These are phyloP conservation scores for Drosophila navojoa DNA, from an alignment of 1,140 invertebrate species.

Conservation along the genomic window DNA sequence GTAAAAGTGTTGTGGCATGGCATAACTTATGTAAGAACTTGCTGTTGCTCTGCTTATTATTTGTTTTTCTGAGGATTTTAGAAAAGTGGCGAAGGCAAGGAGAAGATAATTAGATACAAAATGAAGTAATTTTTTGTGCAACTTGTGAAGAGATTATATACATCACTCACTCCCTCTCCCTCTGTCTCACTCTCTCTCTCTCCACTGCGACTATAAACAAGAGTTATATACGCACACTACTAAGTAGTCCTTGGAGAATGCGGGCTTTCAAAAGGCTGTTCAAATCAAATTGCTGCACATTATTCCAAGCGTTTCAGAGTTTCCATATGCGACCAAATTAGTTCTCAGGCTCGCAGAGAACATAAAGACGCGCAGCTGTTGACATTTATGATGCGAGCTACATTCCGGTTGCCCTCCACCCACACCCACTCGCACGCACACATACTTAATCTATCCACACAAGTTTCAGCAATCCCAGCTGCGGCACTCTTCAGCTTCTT, in stretches of 20 bases:
- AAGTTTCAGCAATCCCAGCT: not conserved
- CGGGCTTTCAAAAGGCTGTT: slow-evolving; percentile 8
- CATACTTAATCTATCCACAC: not conserved
- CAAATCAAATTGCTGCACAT: slow-evolving; percentile 29
- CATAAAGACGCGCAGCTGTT: slow-evolving; percentile 40
- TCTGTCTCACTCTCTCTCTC: not conserved
- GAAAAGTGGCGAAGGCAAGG: no score
- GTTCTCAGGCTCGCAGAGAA: slow-evolving; percentile 9
- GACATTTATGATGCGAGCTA: slow-evolving; percentile 48
- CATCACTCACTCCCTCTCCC: no score
- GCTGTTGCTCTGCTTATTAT: no score
- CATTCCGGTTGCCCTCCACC: not conserved
- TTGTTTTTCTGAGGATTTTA: no score
- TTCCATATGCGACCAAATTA: slow-evolving; percentile 21
- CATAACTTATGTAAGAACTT: slow-evolving; percentile 11
- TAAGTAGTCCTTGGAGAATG: not conserved
- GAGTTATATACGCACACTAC: not conserved
- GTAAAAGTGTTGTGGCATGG: slow-evolving; percentile 20
- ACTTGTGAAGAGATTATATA: not conserved
- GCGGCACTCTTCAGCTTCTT: not conserved
- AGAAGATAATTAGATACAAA: no score
- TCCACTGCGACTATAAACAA: not conserved
- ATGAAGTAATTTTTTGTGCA: not conserved
- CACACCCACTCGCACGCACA: not conserved
- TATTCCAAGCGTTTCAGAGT: slow-evolving; percentile 19